Evolutionary conservation across 2,888 invertebrate genomes (phyloP), one percentile per base, ranked within the genome.

Genomic region (Theretra japonica): DNA sequence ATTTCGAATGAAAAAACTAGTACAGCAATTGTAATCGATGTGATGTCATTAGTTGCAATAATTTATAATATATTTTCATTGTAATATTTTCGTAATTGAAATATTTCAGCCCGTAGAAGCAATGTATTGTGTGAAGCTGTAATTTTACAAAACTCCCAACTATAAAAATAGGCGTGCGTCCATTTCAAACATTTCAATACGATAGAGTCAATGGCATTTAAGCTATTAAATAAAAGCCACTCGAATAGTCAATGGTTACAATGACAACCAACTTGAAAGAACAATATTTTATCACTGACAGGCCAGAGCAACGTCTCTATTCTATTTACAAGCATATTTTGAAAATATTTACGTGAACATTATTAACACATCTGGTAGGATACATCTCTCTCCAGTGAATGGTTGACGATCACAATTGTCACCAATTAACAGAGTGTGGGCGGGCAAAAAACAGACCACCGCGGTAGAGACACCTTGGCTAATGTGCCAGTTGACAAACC

Each of bases 401-500:
- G 86, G 88, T 85, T 85, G 88, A 84, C 89, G 88, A 92, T 90
- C 90, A 88, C 90, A 87, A 93, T 93, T 93, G 94, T 93, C 93
- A 90, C 89, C 93, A 93, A 94, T 93, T 93, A 94, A 92, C 91
- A 86, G 87, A 75, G 82, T 82, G 84, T 80, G 80, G 80, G 78
- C 77, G 82, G 78, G 75, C 81, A 86, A 91, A 92, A 93, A 92
- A 90, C 82, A 77, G 93, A 91, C 94, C 94, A 93, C 93, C 94
- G 80, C 80, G 80, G 86, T 85, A 75, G 87, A 84, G 88, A 92
- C 92, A 93, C 92, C 92, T 92, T 91, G 91, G 90, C 84, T 93
- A 93, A 94, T 93, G 93, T 93, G 90, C 82, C 86, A 91, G 92
- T 88, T 93, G 93, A 93, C 93, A 92, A 87, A 88, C 90, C 85